These are phyloP conservation scores for Pituophis catenifer DNA, from an alignment of 2,113 vertebrate species.

Conservation along the genomic window DNA sequence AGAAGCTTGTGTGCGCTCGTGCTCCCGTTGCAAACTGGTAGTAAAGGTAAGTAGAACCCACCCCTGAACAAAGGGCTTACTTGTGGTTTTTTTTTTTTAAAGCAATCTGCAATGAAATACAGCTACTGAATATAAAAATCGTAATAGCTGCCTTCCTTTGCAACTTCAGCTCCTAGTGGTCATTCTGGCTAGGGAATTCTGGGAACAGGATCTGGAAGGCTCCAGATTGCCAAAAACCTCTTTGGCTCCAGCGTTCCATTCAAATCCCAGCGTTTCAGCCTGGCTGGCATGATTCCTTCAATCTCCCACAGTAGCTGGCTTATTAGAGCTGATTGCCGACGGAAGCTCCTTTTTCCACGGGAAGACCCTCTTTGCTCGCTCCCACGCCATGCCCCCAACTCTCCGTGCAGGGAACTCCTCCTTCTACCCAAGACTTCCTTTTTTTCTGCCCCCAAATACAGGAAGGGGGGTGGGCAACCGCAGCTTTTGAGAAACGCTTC, in stretches of 20 bases:
- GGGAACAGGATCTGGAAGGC: neutral
- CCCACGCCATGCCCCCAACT: neutral
- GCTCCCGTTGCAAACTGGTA: no score
- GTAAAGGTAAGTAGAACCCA: no score
- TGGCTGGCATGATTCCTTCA: neutral
- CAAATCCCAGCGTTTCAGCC: neutral
- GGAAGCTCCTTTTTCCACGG: neutral
- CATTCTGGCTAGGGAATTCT: neutral
- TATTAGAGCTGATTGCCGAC: neutral
- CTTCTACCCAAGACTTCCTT: slow-evolving; percentile 41
- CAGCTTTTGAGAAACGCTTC: slow-evolving; percentile 60
- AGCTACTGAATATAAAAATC: neutral
- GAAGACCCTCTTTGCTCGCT: neutral
- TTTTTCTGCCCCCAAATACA: slow-evolving; percentile 46
- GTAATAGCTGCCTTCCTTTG: neutral
- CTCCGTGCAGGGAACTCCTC: neutral
- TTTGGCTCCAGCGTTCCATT: neutral
- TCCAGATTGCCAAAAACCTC: neutral
- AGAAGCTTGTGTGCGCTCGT: no score
- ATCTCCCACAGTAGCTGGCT: neutral
- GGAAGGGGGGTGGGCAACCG: slow-evolving; percentile 49
- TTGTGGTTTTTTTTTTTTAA: neutral
- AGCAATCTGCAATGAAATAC: neutral
- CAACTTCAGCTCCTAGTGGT: neutral
- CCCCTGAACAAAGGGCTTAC: neutral